Evolutionary conservation across 2,797 vertebrate species (phyloP).

Genomic region (Argentina silus): DNA sequence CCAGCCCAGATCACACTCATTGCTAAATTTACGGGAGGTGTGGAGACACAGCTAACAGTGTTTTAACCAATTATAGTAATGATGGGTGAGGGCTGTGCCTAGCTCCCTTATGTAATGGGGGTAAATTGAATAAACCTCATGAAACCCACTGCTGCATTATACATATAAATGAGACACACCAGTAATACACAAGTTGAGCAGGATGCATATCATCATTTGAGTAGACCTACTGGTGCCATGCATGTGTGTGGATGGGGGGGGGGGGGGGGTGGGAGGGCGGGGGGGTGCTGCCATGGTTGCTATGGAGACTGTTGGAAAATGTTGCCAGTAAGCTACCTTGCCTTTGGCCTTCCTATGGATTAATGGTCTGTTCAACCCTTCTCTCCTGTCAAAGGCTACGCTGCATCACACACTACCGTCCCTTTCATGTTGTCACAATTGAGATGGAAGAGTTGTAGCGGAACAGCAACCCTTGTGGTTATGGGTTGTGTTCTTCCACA

Average conservation of each 20-base stretch:
- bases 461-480: no score
- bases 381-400: no score
- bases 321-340: no score
- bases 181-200: neutral
- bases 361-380: no score
- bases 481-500: no score
- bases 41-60: constrained; percentile 32
- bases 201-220: neutral
- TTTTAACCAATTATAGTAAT: constrained; percentile 61
- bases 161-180: constrained; percentile 36
- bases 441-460: no score
- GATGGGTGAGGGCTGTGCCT: constrained; percentile 51
- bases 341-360: no score
- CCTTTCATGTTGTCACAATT: no score
- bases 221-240: neutral
- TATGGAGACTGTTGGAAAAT: no score
- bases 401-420: no score
- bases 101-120: constrained; percentile 47
- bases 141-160: constrained; percentile 18
- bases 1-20: constrained; percentile 19
- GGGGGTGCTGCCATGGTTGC: neutral
- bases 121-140: constrained; percentile 42
- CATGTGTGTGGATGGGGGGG: neutral
- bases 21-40: constrained; percentile 58
- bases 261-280: neutral